Percentiles rank a stretch among this genome's conserved stretches.
Evolutionary conservation across 2,113 vertebrate genomes (phyloP).

Genomic region (Pseudonaja textilis): DNA sequence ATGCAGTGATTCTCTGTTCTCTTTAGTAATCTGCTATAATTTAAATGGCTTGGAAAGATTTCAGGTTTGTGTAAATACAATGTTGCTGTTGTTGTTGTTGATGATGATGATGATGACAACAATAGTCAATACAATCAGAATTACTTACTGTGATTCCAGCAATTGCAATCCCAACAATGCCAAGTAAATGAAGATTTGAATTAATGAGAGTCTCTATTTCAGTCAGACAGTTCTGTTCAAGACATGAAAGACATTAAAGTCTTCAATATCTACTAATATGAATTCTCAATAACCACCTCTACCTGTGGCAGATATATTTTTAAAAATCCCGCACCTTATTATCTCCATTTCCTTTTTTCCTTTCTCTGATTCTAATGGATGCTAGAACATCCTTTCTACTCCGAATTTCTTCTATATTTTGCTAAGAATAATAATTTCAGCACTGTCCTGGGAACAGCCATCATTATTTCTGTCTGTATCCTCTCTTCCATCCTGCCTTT

Average conservation of each 20-base stretch:
- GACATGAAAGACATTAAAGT: conserved; percentile 22
- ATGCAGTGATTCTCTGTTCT: background rate
- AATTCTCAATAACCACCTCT: background rate
- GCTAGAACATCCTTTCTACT: background rate
- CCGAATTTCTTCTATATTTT: background rate
- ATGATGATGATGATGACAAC: background rate
- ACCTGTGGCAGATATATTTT: background rate
- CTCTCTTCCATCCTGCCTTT: background rate
- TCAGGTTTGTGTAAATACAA: background rate
- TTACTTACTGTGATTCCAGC: conserved; percentile 91
- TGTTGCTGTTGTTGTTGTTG: background rate
- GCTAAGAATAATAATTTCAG: background rate
- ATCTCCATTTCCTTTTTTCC: background rate
- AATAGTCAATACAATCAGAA: background rate
- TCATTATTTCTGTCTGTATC: background rate
- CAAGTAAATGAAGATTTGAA: conserved; percentile 85
- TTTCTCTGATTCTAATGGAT: background rate
- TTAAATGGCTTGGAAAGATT: background rate
- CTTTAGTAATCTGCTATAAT: background rate
- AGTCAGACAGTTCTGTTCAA: conserved; percentile 80
- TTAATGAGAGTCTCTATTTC: conserved; percentile 84
- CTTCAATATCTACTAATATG: background rate
- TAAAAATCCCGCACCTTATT: background rate
- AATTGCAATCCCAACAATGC: conserved; percentile 90
- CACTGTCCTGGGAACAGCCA: background rate